phyloP scores from a whole-genome alignment of 2,888 invertebrate genomes.

The Leucophenga montana region DNA sequence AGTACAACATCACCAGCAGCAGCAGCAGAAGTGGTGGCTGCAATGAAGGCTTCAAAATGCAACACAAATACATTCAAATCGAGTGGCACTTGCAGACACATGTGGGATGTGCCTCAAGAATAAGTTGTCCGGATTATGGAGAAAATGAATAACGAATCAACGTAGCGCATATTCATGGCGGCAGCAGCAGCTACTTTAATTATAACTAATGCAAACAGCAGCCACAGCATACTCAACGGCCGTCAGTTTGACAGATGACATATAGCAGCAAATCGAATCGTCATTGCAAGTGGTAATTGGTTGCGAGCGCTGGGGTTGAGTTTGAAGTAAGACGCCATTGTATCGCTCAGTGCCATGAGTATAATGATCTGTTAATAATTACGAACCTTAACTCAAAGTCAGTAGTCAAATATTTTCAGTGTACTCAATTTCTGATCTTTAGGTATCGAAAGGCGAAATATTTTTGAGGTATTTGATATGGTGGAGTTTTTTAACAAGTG shows the following conservation, averaged over 20 bases:
- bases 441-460: too few species aligned
- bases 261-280: slow-evolving; percentile 66
- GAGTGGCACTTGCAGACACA: neutral
- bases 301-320: too few species aligned
- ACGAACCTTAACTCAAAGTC: too few species aligned
- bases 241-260: slow-evolving; percentile 64
- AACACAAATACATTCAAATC: neutral
- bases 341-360: too few species aligned
- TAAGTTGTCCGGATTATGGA: neutral
- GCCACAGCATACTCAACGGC: slow-evolving; percentile 4
- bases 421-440: too few species aligned
- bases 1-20: slow-evolving; percentile 1
- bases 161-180: slow-evolving; percentile 37
- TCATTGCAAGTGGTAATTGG: slow-evolving; percentile 28
- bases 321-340: too few species aligned
- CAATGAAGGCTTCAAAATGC: neutral
- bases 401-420: too few species aligned
- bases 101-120: neutral
- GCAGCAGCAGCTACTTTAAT: slow-evolving; percentile 41
- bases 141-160: slow-evolving; percentile 65
- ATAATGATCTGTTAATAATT: too few species aligned
- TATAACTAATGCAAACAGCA: slow-evolving; percentile 34
- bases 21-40: neutral
- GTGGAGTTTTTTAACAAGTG: too few species aligned
- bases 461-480: too few species aligned